Base-by-base conservation (phyloP, 2,888 invertebrate genomes). In the Orchestes rusci region DNA sequence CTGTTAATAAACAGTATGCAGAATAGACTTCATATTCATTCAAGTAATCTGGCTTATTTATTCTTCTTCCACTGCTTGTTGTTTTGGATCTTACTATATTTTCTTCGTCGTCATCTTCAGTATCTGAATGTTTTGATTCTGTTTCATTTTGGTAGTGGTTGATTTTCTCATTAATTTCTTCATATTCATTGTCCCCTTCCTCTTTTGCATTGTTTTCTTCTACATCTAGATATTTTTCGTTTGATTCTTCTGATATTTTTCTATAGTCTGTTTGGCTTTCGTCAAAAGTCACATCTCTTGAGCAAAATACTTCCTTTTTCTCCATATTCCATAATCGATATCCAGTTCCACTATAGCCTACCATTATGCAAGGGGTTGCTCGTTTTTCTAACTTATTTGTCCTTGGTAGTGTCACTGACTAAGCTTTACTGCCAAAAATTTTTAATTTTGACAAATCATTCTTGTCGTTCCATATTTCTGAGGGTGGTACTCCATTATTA, bases 351-450 rank as follows among this genome's bases (percentile, higher is more conserved):
- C 39, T 29, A 32, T 56, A 56, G 4, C 39, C 39, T 16, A 44
- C 43, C 52, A 54, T 53, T 35, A 52, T 49, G n/a, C 20, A 31
- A 12, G 18, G 13, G 45, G 46, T 35, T 20, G 53, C 52, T 38
- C 45, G 39, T 29, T 39, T 43, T 35, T 54, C 50, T 36, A 57
- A 33, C 51, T 58, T 55, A 42, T 37, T 45, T 40, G 35, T 13
- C 48, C 36, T 51, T 33, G 51, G 54, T 41, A 57, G 29, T 17
- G 39, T 39, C 19, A 42, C 41, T 37, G 34, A 34, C 53, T 54
- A 58, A 13, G 53, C 48, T 41, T 39, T 42, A 39, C 51, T 42
- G 35, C 55, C 57, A 49, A 57, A 59, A 41, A 56, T 42, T 47
- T 43, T 48, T 29, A 54, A 28, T 39, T 51, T 53, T 19, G 42